Conservation (phyloP, 2,888 invertebrate genomes). For the Xylocampa areola region DNA sequence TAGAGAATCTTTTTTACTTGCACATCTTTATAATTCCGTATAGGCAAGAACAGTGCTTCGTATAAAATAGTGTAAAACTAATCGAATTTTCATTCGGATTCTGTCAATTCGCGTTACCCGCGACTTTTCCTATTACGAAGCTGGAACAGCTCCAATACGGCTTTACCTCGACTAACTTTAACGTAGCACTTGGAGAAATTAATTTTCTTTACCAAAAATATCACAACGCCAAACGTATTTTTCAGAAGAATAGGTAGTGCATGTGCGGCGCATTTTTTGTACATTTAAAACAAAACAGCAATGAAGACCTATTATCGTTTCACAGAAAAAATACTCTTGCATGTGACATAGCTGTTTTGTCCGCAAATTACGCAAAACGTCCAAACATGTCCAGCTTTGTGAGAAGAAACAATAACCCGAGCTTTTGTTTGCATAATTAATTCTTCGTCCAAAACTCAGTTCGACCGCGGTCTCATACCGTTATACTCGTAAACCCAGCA, state of each 20-base stretch:
- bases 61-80: constrained; percentile 43
- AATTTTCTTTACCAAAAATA: constrained; percentile 41
- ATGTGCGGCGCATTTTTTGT: constrained; percentile 32
- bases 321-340: constrained; percentile 53
- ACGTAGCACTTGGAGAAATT: constrained; percentile 52
- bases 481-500: constrained; percentile 84
- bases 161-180: constrained; percentile 61
- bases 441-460: constrained; percentile 77
- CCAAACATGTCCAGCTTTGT: constrained; percentile 81
- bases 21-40: constrained; percentile 23
- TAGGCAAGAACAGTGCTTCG: constrained; percentile 21
- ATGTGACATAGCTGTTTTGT: constrained; percentile 74
- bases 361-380: constrained; percentile 86
- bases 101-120: constrained; percentile 54
- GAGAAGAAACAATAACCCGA: constrained; percentile 81
- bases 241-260: constrained; percentile 21
- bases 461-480: constrained; percentile 81
- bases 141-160: constrained; percentile 65
- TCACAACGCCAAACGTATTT: constrained; percentile 10
- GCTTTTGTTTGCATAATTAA: constrained; percentile 87
- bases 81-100: constrained; percentile 59
- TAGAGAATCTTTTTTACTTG: constrained; percentile 20
- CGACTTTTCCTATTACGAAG: constrained; percentile 68
- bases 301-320: constrained; percentile 38
- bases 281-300: constrained; percentile 31